These are phyloP conservation scores for Mastomys natalensis DNA, from an alignment of 2,113 vertebrate species.

Conservation along the genomic window DNA sequence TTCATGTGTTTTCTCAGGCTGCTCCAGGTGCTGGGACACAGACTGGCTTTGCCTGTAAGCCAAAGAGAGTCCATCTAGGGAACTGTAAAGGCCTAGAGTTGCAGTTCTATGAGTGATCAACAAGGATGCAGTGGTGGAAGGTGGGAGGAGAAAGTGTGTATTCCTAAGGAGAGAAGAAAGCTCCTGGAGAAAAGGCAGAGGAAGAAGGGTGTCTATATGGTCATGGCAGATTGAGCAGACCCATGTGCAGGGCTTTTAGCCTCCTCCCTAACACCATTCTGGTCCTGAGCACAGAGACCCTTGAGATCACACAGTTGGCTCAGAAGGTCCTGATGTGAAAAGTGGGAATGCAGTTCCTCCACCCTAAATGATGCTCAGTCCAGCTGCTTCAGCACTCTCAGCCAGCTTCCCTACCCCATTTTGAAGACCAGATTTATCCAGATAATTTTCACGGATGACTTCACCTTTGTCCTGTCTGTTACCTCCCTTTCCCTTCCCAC, in stretches of 20 bases:
- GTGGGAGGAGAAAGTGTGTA: not conserved
- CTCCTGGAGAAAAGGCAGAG: not conserved
- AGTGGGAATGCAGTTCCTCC: not conserved
- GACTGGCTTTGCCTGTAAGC: not conserved
- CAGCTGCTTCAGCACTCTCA: not conserved
- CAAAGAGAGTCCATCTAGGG: not conserved
- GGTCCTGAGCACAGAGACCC: rapidly evolving
- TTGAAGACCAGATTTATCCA: not conserved
- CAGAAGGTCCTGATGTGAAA: not conserved
- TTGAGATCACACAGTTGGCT: not conserved
- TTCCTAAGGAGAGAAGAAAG: not conserved
- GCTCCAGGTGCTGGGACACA: not conserved
- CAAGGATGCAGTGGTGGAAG: not conserved
- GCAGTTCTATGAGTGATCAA: not conserved
- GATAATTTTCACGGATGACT: not conserved
- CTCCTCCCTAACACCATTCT: not conserved
- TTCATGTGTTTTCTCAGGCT: not conserved
- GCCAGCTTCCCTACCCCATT: not conserved
- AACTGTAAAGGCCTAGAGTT: not conserved
- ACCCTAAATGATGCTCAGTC: not conserved
- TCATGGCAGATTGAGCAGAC: too few species aligned
- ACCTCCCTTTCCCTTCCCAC: not conserved
- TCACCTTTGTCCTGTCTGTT: not conserved
- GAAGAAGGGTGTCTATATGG: not conserved
- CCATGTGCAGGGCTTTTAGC: not conserved